A percentile compares a stretch with the other conserved stretches of the same genome.
These are phyloP conservation scores for Genyomyrus donnyi DNA, from an alignment of 2,113 vertebrate species.

Conservation along the genomic window DNA sequence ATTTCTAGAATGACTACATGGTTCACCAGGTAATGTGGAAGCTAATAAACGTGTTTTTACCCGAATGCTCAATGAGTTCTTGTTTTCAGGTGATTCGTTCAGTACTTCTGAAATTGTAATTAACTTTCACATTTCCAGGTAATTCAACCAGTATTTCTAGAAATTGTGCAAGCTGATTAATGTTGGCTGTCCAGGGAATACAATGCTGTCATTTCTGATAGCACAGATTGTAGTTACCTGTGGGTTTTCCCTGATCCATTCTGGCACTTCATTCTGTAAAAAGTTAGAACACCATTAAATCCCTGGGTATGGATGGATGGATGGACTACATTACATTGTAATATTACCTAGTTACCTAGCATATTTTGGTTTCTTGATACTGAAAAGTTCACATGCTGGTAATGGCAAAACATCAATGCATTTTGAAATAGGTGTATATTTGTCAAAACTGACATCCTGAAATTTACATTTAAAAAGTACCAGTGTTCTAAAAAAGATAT, in stretches of 20 bases:
- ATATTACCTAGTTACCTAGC: background rate
- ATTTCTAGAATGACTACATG: background rate
- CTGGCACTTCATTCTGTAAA: constrained; percentile 76
- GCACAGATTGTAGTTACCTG: constrained; percentile 58
- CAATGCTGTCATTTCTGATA: background rate
- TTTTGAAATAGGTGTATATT: background rate
- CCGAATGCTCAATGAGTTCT: background rate
- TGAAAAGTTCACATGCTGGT: background rate
- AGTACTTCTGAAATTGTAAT: background rate
- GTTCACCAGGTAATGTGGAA: background rate
- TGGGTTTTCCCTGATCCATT: constrained; percentile 67
- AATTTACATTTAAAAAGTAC: background rate
- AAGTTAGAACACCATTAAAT: constrained; percentile 21
- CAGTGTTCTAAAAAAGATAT: background rate
- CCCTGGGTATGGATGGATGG: background rate
- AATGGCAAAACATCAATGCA: background rate
- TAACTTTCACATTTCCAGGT: background rate
- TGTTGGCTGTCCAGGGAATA: background rate
- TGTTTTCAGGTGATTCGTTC: background rate
- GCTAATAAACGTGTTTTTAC: background rate
- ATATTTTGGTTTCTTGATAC: background rate
- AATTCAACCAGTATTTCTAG: background rate
- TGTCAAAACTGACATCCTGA: background rate
- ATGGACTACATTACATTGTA: background rate
- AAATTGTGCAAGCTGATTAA: background rate